A percentile compares a stretch with the other conserved stretches of the same genome.
Evolutionary conservation across 1,140 invertebrate species (phyloP).

Genomic region (Rhyacophila brunnea): DNA sequence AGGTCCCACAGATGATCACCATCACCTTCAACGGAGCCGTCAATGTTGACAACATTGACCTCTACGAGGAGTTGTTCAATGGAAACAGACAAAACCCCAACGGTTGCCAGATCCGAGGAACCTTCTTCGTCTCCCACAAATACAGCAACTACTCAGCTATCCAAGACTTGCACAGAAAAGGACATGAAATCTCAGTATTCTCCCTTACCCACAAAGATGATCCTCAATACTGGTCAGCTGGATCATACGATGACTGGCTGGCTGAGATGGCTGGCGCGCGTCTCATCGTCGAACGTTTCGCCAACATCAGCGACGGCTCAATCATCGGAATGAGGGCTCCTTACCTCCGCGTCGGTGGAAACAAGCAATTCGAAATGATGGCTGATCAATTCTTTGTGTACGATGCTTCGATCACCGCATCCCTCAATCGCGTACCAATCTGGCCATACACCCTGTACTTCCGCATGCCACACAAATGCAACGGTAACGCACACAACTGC

Average conservation of each 20-base stretch:
- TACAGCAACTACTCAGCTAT: slow-evolving; percentile 94
- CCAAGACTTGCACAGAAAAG: slow-evolving; percentile 86
- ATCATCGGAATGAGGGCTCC: slow-evolving; percentile 88
- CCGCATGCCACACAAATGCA: slow-evolving; percentile 92
- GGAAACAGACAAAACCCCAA: slow-evolving; percentile 86
- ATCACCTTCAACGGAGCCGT: slow-evolving; percentile 93
- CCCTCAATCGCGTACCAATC: slow-evolving; percentile 82
- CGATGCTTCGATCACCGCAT: slow-evolving; percentile 90
- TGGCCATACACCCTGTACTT: slow-evolving; percentile 96
- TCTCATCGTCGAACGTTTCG: slow-evolving; percentile 82
- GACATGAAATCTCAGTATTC: slow-evolving; percentile 92
- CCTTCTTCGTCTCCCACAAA: slow-evolving; percentile 95
- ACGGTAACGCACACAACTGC: slow-evolving; percentile 89
- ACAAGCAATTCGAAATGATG: slow-evolving; percentile 96
- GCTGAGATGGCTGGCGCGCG: slow-evolving; percentile 94
- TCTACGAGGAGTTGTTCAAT: slow-evolving; percentile 89
- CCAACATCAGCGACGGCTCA: slow-evolving; percentile 87
- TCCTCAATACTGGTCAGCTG: slow-evolving; percentile 84
- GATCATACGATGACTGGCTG: slow-evolving; percentile 87
- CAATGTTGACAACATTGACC: slow-evolving; percentile 91
- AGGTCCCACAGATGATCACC: slow-evolving; percentile 93
- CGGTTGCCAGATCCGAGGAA: slow-evolving; percentile 89
- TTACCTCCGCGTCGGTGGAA: slow-evolving; percentile 87
- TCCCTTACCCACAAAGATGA: slow-evolving; percentile 92
- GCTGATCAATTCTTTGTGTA: slow-evolving; percentile 93